Percentiles rank a stretch among this genome's conserved stretches.
phyloP scores from a whole-genome alignment of 2,888 invertebrate genomes.

The Meliscaeva auricollis region DNA sequence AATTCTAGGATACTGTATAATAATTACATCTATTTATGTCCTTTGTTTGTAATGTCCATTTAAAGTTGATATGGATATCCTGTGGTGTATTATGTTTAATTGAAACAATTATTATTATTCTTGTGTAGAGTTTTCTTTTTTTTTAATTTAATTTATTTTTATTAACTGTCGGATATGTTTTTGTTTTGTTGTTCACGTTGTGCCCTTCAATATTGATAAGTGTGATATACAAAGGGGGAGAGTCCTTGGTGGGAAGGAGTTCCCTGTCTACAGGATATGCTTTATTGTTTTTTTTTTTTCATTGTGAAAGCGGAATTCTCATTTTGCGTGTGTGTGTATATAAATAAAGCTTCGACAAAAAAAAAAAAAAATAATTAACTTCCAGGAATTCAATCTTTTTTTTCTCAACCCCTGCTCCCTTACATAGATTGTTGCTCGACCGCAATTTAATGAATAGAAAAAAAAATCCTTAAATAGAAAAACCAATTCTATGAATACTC shows the following conservation, averaged over 20 bases:
- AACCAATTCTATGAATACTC: constrained; percentile 1
- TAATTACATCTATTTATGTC: constrained; percentile 29
- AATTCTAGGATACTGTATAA: constrained; percentile 38
- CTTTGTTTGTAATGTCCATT: constrained; percentile 7
- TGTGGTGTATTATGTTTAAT: constrained; percentile 27
- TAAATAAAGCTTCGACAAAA: constrained; percentile 26
- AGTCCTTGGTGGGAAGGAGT: too few species aligned
- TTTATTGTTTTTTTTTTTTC: constrained; percentile 2
- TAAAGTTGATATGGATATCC: constrained; percentile 34
- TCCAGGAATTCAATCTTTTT: constrained; percentile 47
- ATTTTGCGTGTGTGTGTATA: constrained; percentile 34
- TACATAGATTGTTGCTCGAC: not conserved
- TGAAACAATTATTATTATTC: constrained; percentile 18
- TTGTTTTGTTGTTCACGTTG: constrained; percentile 51
- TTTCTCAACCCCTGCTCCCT: not conserved
- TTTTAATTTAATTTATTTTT: not conserved
- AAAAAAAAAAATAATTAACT: constrained; percentile 33
- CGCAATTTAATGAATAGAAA: not conserved
- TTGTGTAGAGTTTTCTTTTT: constrained; percentile 10
- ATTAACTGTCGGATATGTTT: constrained; percentile 67
- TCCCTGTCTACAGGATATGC: constrained; percentile 56
- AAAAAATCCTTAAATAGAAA: not conserved
- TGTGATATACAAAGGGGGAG: constrained; percentile 31
- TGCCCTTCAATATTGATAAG: constrained; percentile 63
- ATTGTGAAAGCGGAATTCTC: constrained; percentile 40